Percentiles rank a stretch among this genome's conserved stretches.
Conservation (phyloP, 2,113 vertebrate species). For the Laterallus jamaicensis region DNA sequence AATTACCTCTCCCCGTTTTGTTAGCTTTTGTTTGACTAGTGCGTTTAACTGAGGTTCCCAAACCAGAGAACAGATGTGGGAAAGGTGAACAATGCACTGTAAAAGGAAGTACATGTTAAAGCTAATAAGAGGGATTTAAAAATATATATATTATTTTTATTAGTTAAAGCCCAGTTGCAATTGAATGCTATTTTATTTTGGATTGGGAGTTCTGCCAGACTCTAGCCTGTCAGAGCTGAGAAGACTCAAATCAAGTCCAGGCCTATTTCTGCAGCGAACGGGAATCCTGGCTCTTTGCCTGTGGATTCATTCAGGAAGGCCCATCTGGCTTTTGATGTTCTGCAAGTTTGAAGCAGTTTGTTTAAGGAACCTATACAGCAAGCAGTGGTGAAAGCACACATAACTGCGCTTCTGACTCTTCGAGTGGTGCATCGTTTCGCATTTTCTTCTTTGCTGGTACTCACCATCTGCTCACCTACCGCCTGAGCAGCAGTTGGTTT, state of each 20-base stretch:
- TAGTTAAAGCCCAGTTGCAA: slow-evolving; percentile 63
- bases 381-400: slow-evolving; percentile 48
- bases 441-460: slow-evolving; percentile 21
- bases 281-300: slow-evolving; percentile 74
- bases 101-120: slow-evolving; percentile 1
- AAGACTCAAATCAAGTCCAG: slow-evolving; percentile 78
- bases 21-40: slow-evolving; percentile 3
- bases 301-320: slow-evolving; percentile 69
- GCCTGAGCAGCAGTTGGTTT: slow-evolving; percentile 22
- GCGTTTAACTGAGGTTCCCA: not conserved
- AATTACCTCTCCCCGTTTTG: not conserved
- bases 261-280: slow-evolving; percentile 74
- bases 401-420: slow-evolving; percentile 27
- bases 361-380: slow-evolving; percentile 66
- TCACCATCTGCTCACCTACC: slow-evolving; percentile 54
- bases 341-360: slow-evolving; percentile 72
- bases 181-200: slow-evolving; percentile 76
- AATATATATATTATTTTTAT: slow-evolving; percentile 23
- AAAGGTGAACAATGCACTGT: not conserved
- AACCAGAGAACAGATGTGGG: not conserved
- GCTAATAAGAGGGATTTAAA: slow-evolving; percentile 48
- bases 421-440: not conserved
- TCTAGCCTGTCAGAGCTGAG: slow-evolving; percentile 74
- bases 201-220: slow-evolving; percentile 70
- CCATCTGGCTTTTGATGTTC: slow-evolving; percentile 79